Conservation (phyloP, 2,888 invertebrate genomes). For the Iphiclides podalirius region DNA sequence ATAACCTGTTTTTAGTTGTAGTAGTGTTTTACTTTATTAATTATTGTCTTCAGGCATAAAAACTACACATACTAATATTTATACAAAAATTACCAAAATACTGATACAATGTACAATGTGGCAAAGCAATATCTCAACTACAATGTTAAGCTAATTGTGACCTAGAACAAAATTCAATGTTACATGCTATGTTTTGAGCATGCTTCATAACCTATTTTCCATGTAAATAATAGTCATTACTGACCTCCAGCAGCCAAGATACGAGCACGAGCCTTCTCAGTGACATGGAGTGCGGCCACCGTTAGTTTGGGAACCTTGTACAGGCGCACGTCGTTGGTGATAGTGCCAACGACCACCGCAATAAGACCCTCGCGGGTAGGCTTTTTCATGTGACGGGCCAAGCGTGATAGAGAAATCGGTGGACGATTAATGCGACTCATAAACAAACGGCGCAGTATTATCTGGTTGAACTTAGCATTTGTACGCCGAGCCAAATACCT, state of each 20-base stretch:
- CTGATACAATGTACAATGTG: too few species aligned
- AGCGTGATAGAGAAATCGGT: conserved; percentile 94
- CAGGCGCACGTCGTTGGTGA: conserved; percentile 97
- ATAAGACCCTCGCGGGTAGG: conserved; percentile 91
- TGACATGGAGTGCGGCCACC: conserved; percentile 96
- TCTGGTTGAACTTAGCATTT: conserved; percentile 96
- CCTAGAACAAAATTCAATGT: too few species aligned
- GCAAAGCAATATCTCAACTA: too few species aligned
- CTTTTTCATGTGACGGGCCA: conserved; percentile 92
- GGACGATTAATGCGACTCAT: conserved; percentile 98
- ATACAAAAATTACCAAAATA: too few species aligned
- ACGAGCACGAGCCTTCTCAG: conserved; percentile 96
- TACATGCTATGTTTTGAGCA: conserved; percentile 19
- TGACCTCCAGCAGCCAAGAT: conserved; percentile 96
- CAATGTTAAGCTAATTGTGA: too few species aligned
- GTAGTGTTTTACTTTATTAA: too few species aligned
- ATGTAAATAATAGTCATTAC: conserved; percentile 31
- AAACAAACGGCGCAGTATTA: conserved; percentile 95
- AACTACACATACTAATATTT: too few species aligned
- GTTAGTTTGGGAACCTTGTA: conserved; percentile 95
- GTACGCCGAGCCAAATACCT: conserved; percentile 98
- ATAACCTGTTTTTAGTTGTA: too few species aligned
- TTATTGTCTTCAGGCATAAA: too few species aligned
- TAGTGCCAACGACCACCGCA: conserved; percentile 96
- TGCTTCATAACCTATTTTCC: conserved; percentile 24